These are phyloP conservation scores for Andrena trimmerana DNA, from an alignment of 2,888 invertebrate species.

Conservation along the genomic window DNA sequence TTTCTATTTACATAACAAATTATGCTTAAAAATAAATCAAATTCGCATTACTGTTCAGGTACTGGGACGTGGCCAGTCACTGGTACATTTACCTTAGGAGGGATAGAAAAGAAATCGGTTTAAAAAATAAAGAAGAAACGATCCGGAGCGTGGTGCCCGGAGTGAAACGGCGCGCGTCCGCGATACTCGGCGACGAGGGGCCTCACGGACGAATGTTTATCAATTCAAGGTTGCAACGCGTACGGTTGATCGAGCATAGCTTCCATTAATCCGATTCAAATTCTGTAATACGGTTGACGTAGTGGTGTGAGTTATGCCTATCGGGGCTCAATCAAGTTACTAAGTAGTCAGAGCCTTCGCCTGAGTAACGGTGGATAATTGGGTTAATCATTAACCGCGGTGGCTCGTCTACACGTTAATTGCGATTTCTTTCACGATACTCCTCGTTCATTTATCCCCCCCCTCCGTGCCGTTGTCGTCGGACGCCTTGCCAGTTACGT, in stretches of 20 bases:
- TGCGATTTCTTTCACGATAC: not conserved
- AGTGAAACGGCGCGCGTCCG: not conserved
- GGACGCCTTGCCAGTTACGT: not conserved
- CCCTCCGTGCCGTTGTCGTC: not conserved
- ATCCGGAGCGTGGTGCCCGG: not conserved
- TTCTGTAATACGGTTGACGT: not conserved
- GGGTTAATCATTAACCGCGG: conserved; percentile 17
- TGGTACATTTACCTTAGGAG: not conserved
- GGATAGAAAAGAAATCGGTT: not conserved
- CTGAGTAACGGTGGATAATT: conserved; percentile 8
- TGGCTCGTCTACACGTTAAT: not conserved
- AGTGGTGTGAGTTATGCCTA: no score
- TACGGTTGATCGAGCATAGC: not conserved
- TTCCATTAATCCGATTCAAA: conserved; percentile 20
- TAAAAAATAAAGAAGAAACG: not conserved
- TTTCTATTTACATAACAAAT: no score
- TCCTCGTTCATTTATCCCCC: not conserved
- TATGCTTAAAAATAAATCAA: no score
- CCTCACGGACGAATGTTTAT: conserved; percentile 4
- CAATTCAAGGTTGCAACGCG: conserved; percentile 21
- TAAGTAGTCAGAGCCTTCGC: not conserved
- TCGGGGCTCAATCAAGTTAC: not conserved
- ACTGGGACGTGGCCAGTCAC: no score
- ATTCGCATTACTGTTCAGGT: no score
- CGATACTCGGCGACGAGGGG: not conserved